A percentile compares a stretch with the other conserved stretches of the same genome.
Evolutionary conservation across 2,888 invertebrate species (phyloP).

Genomic region (Oxycera nigricornis): DNA sequence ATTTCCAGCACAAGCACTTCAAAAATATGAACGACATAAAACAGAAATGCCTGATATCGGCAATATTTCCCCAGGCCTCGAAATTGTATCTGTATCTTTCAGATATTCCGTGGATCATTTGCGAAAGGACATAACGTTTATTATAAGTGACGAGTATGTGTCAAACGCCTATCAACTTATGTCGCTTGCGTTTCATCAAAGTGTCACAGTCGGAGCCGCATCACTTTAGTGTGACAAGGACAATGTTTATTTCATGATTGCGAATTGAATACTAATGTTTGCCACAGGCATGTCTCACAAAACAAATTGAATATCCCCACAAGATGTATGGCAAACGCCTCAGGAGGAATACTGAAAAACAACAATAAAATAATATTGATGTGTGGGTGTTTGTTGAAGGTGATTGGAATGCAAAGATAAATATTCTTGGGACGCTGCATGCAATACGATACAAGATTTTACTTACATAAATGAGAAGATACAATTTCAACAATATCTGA

Average conservation of each 20-base stretch:
- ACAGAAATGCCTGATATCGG: slow-evolving; percentile 39
- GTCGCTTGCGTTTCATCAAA: slow-evolving; percentile 8
- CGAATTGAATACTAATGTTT: slow-evolving; percentile 33
- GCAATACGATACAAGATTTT: too few species aligned
- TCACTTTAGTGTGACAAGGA: slow-evolving; percentile 25
- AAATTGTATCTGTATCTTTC: neutral
- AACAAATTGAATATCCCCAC: slow-evolving; percentile 32
- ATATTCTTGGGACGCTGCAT: too few species aligned
- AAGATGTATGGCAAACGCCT: neutral
- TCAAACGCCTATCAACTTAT: slow-evolving; percentile 38
- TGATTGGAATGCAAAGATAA: too few species aligned
- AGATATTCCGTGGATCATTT: neutral
- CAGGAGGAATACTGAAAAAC: slow-evolving; percentile 4
- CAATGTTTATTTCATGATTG: slow-evolving; percentile 30
- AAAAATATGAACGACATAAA: slow-evolving; percentile 42
- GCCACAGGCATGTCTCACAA: neutral
- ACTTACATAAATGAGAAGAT: too few species aligned
- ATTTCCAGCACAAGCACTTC: neutral
- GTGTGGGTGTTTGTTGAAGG: neutral
- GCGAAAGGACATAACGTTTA: neutral
- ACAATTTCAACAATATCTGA: too few species aligned
- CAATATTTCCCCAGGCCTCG: slow-evolving; percentile 21
- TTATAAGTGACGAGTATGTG: slow-evolving; percentile 31
- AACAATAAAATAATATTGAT: slow-evolving; percentile 24
- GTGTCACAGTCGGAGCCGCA: slow-evolving; percentile 3